Evolutionary conservation across 1,140 invertebrate genomes (phyloP).

Genomic region (Saccostrea cuccullata): DNA sequence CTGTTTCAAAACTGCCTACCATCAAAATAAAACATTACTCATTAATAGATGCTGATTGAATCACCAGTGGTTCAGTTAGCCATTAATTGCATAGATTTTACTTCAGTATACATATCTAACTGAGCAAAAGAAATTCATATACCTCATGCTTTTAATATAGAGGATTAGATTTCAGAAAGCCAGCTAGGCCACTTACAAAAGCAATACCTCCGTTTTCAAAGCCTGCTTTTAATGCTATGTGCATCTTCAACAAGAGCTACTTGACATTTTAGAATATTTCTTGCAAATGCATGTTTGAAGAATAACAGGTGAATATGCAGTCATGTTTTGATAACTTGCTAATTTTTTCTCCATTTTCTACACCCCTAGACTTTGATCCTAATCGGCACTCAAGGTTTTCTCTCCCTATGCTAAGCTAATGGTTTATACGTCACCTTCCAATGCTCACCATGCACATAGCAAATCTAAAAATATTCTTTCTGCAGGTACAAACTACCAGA

Average conservation of each 20-base stretch:
- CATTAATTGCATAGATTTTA: background rate
- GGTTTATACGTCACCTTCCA: background rate
- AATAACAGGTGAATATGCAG: conserved; percentile 19
- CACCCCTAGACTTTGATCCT: background rate
- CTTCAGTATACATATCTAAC: background rate
- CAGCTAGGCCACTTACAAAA: background rate
- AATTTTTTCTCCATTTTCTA: conserved; percentile 32
- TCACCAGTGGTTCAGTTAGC: background rate
- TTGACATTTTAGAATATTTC: background rate
- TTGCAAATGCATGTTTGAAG: background rate
- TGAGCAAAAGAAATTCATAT: background rate
- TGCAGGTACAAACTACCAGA: background rate
- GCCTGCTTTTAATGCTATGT: background rate
- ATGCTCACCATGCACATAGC: background rate
- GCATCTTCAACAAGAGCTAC: background rate
- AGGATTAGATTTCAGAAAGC: background rate
- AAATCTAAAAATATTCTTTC: background rate
- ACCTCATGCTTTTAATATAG: background rate
- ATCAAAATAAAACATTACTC: background rate
- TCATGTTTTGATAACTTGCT: conserved; percentile 36
- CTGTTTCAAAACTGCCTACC: background rate
- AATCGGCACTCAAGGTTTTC: background rate
- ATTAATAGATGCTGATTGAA: background rate
- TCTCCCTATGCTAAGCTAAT: background rate
- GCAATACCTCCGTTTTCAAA: background rate